phyloP scores from a whole-genome alignment of 2,888 invertebrate genomes.

The Laspeyria flexula region DNA sequence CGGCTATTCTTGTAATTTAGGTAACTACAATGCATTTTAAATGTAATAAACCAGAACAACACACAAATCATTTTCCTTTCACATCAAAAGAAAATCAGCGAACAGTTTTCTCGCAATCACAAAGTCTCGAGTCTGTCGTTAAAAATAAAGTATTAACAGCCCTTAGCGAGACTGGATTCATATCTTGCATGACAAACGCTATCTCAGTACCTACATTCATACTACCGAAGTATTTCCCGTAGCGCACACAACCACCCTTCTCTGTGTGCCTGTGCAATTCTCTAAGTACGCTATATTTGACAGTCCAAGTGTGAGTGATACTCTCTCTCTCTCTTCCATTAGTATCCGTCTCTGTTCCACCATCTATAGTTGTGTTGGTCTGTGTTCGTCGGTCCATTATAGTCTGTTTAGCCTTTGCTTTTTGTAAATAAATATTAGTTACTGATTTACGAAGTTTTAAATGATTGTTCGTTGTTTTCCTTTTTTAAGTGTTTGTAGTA shows the following conservation, averaged over 20 bases:
- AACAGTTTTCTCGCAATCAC: constrained; percentile 19
- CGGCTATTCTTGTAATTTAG: neutral
- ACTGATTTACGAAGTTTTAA: constrained; percentile 43
- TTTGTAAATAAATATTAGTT: constrained; percentile 59
- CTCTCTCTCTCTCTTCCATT: constrained; percentile 46
- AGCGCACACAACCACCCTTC: constrained; percentile 39
- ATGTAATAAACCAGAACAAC: neutral
- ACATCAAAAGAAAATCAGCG: constrained; percentile 12
- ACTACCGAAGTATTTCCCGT: constrained; percentile 49
- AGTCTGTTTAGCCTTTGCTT: constrained; percentile 64
- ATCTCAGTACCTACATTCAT: constrained; percentile 40
- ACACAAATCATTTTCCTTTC: neutral
- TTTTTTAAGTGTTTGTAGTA: constrained; percentile 22
- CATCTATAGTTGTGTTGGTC: constrained; percentile 55
- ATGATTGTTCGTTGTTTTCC: constrained; percentile 31
- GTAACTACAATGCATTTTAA: neutral
- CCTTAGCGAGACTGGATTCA: constrained; percentile 61
- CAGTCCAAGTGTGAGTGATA: constrained; percentile 40
- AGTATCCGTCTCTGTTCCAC: constrained; percentile 42
- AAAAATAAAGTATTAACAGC: constrained; percentile 45
- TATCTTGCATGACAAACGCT: constrained; percentile 54
- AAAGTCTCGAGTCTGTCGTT: constrained; percentile 32
- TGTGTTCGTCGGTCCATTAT: constrained; percentile 71
- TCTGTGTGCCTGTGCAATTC: constrained; percentile 42
- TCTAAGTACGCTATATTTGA: constrained; percentile 33